Conservation (phyloP, 2,888 invertebrate species). For the Dendrolimus pini region DNA sequence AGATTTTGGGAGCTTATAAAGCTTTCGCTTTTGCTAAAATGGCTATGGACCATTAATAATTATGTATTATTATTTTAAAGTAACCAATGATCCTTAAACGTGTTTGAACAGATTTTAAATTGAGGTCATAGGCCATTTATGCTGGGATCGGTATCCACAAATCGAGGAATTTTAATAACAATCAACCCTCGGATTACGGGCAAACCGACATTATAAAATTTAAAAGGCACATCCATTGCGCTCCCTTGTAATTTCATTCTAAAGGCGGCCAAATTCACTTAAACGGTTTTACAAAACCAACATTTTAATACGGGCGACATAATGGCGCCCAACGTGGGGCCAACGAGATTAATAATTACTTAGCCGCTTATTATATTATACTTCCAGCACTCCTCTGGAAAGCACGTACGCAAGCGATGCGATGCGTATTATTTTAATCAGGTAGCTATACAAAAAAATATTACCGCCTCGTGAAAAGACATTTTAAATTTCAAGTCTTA, state of each 20-base stretch:
- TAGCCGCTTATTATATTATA: constrained; percentile 33
- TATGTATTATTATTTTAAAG: too few species aligned
- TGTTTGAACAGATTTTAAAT: too few species aligned
- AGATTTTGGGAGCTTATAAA: too few species aligned
- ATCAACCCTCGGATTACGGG: not conserved
- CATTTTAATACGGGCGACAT: constrained; percentile 23
- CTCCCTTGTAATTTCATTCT: constrained; percentile 4
- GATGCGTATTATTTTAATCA: not conserved
- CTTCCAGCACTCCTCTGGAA: constrained; percentile 18
- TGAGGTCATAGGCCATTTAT: too few species aligned
- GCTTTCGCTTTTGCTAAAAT: too few species aligned
- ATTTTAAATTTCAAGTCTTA: too few species aligned
- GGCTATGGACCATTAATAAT: too few species aligned
- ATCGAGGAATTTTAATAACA: constrained; percentile 10
- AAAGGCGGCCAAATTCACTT: constrained; percentile 7
- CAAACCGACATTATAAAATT: not conserved
- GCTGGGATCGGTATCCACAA: not conserved
- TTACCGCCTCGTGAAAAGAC: too few species aligned
- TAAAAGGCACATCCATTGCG: constrained; percentile 2
- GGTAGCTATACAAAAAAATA: too few species aligned
- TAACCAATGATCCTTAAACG: too few species aligned
- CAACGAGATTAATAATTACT: constrained; percentile 35
- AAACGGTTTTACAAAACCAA: constrained; percentile 17
- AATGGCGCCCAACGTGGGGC: constrained; percentile 51
- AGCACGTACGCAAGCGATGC: constrained; percentile 16